Evolutionary conservation across 1,140 invertebrate genomes (phyloP).

Genomic region (Sminthurides bifidus): DNA sequence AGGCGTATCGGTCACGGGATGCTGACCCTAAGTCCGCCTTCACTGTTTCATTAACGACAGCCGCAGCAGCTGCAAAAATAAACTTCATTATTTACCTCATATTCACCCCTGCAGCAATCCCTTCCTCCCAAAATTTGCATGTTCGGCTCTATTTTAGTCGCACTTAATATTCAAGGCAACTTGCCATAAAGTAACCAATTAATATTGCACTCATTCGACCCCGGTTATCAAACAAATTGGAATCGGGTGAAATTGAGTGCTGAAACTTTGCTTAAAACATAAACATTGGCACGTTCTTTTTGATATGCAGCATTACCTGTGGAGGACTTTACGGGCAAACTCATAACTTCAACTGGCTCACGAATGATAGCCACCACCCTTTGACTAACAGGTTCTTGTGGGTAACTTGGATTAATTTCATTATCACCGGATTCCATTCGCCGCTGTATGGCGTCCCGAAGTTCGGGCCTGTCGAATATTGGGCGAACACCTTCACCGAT

Average conservation of each 20-base stretch:
- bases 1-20: too few species aligned
- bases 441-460: constrained; percentile 19
- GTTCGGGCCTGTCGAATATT: constrained; percentile 30
- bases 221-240: background rate
- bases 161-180: background rate
- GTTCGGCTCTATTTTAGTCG: background rate
- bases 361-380: constrained; percentile 27
- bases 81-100: background rate
- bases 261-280: background rate
- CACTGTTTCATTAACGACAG: background rate
- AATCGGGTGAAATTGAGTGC: background rate
- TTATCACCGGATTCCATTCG: constrained; percentile 19
- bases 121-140: background rate
- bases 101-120: background rate
- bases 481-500: constrained; percentile 20
- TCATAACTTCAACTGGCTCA: constrained; percentile 12
- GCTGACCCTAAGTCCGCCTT: background rate
- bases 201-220: background rate
- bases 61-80: background rate
- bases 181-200: background rate
- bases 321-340: too few species aligned
- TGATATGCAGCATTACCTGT: too few species aligned
- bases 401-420: constrained; percentile 14
- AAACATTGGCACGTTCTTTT: background rate
- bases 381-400: constrained; percentile 7